These are phyloP conservation scores for Sylvilagus floridanus DNA, from an alignment of 2,797 vertebrate genomes.

Conservation along the genomic window DNA sequence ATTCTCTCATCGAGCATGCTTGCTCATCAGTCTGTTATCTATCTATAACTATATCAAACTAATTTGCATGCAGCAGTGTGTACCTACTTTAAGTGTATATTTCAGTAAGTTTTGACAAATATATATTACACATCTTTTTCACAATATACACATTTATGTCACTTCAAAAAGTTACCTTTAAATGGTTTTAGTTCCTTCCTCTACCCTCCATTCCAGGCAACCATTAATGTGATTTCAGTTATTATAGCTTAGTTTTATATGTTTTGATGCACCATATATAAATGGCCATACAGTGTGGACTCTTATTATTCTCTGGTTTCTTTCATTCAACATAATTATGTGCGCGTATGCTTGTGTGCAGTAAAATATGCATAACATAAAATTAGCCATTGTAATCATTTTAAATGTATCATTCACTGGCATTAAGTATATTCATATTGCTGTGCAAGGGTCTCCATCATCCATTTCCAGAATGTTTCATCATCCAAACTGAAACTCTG, in stretches of 20 bases:
- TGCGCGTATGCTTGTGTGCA: neutral
- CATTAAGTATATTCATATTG: neutral
- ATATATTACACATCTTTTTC: neutral
- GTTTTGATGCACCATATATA: neutral
- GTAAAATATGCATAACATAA: neutral
- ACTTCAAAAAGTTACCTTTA: neutral
- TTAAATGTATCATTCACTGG: neutral
- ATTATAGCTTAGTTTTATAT: neutral
- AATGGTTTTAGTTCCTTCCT: neutral
- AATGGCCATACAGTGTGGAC: neutral
- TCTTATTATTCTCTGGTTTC: neutral
- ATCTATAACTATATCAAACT: neutral
- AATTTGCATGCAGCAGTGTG: neutral
- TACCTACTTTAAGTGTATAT: neutral
- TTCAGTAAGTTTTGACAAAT: conserved; percentile 20
- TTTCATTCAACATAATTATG: neutral
- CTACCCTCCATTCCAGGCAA: neutral
- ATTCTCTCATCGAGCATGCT: neutral
- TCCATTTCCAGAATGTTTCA: neutral
- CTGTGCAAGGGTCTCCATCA: neutral
- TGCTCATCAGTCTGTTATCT: neutral
- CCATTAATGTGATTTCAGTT: neutral
- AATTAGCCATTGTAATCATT: neutral
- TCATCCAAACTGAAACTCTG: neutral
- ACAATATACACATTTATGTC: neutral